A percentile compares a stretch with the other conserved stretches of the same genome.
Evolutionary conservation across 2,797 vertebrate genomes (phyloP).

Genomic region (Cossypha niveicapilla): DNA sequence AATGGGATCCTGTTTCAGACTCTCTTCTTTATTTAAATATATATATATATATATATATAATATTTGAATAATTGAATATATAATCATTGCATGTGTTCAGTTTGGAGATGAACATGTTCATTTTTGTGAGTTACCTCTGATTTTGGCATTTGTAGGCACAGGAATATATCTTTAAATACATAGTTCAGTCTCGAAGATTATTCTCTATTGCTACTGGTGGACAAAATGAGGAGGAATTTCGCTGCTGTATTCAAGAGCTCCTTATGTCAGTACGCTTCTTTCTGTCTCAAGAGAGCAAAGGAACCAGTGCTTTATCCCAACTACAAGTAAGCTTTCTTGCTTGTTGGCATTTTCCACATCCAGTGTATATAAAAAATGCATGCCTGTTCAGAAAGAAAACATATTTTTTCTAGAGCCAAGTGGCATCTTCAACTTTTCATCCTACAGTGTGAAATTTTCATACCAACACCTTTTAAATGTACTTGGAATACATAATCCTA

Average conservation of each 20-base stretch:
- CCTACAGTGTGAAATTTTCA: background rate
- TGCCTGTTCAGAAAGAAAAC: background rate
- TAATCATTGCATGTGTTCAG: background rate
- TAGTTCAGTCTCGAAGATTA: constrained; percentile 92
- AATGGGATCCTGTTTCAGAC: background rate
- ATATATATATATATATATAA: no score
- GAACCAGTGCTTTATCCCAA: constrained; percentile 83
- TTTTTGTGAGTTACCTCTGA: background rate
- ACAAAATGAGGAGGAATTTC: constrained; percentile 96
- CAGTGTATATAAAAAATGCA: background rate
- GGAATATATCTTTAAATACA: constrained; percentile 99
- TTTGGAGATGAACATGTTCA: background rate
- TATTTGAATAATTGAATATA: no score
- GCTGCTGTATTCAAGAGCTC: constrained; percentile 93
- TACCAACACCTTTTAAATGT: background rate
- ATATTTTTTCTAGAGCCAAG: background rate
- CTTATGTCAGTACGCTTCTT: constrained; percentile 98
- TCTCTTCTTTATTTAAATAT: no score
- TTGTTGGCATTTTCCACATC: background rate
- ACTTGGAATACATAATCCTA: background rate
- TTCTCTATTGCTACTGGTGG: constrained; percentile 94
- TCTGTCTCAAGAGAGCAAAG: constrained; percentile 93
- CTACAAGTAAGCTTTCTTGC: constrained; percentile 83
- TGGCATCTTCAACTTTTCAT: background rate
- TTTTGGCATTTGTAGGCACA: constrained; percentile 81